Percentiles rank a stretch among this genome's conserved stretches.
These are phyloP conservation scores for Perca flavescens DNA, from an alignment of 2,113 vertebrate species.

Conservation along the genomic window DNA sequence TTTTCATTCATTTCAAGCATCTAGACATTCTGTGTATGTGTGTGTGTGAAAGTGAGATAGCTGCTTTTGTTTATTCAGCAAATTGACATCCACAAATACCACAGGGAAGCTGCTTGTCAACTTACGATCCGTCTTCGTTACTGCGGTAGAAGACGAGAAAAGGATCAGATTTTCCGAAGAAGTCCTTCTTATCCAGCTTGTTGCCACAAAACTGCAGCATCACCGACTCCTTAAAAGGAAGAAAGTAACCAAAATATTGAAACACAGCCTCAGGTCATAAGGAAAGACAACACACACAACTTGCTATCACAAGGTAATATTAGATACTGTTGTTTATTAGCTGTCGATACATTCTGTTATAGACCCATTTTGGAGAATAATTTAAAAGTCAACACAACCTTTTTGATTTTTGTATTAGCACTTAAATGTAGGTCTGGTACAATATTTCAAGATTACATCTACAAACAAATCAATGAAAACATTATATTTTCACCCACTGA, in stretches of 20 bases:
- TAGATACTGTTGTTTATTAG: not conserved
- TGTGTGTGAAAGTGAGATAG: not conserved
- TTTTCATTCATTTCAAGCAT: conserved; percentile 24
- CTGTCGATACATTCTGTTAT: not conserved
- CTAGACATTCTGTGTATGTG: not conserved
- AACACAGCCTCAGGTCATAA: not conserved
- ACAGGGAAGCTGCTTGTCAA: conserved; percentile 41
- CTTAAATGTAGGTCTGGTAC: not conserved
- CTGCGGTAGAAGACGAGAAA: conserved; percentile 93
- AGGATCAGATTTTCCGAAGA: conserved; percentile 94
- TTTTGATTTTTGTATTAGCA: not conserved
- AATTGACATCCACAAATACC: not conserved
- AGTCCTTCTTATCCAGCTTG: conserved; percentile 94
- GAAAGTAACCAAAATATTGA: not conserved
- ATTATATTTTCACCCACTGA: not conserved
- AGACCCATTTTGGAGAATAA: not conserved
- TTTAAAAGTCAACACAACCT: not conserved
- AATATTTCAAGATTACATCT: not conserved
- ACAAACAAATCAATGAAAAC: not conserved
- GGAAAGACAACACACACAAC: too few species aligned
- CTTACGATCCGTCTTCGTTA: conserved; percentile 93
- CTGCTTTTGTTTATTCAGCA: conserved; percentile 15
- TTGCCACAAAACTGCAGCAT: conserved; percentile 94
- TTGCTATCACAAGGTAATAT: not conserved
- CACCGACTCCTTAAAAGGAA: conserved; percentile 87